phyloP scores from a whole-genome alignment of 1,140 invertebrate species.

The Aphelinus certus region DNA sequence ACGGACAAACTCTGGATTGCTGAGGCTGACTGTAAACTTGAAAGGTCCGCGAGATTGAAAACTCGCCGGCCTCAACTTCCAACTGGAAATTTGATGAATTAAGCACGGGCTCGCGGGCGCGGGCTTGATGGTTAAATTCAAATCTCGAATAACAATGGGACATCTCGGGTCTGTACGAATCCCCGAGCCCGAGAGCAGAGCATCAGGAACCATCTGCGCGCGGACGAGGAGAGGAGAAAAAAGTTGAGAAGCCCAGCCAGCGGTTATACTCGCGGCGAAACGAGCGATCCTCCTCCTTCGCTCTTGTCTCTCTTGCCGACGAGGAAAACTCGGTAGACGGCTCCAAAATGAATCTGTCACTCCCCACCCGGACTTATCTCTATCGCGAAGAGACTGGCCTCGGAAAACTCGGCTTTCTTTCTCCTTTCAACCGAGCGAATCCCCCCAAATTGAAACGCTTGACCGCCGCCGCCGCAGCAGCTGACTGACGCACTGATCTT shows the following conservation, averaged over 20 bases:
- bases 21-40: too few relatives aligned
- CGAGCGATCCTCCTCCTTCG: too few relatives aligned
- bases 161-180: neutral
- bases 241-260: neutral
- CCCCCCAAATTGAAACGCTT: slow-evolving; percentile 36
- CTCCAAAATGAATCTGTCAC: slow-evolving; percentile 59
- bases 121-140: too few relatives aligned
- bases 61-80: too few relatives aligned
- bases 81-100: too few relatives aligned
- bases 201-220: neutral
- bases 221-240: slow-evolving; percentile 3
- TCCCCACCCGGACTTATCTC: slow-evolving; percentile 49
- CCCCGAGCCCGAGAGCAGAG: neutral
- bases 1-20: too few relatives aligned
- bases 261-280: neutral
- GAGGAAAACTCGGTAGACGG: neutral
- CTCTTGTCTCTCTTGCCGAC: neutral
- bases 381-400: neutral
- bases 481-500: slow-evolving; percentile 24
- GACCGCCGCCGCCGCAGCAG: neutral
- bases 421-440: slow-evolving; percentile 17
- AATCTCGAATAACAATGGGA: too few relatives aligned
- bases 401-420: slow-evolving; percentile 8
- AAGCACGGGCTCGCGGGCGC: too few relatives aligned
- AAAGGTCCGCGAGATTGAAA: too few relatives aligned